Base-by-base conservation (phyloP, 2,888 invertebrate species). In the Schrankia costaestrigalis region DNA sequence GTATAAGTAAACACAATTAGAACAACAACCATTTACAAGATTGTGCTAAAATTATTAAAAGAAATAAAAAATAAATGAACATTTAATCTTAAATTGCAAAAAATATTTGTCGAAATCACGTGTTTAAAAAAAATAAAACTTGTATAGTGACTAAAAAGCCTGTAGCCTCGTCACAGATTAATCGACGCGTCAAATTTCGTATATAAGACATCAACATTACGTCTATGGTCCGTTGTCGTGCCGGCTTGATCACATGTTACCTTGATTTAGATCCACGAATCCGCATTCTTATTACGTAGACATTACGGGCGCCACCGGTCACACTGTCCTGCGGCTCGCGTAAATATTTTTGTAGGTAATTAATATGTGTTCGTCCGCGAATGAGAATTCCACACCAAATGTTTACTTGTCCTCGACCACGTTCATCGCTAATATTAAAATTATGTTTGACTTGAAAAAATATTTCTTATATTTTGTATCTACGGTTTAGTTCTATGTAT, bases 291-390 rank as follows among this genome's bases (percentile, higher is more conserved):
- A 72, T 65, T 71, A 73, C 71, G 73, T 76, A 69, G 68, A 62
- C 64, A 69, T 67, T 66, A 69, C 71, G 73, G 76, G 75, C 80
- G 81, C 81, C 80, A 73, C 63, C 60, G 67, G 63, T 63, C 67
- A 49, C 57, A 67, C 61, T 57, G 58, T 67, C 67, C 59, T 55
- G 62, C 59, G 61, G 66, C 63, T 63, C 65, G 68, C 72, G 78
- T 77, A 75, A 83, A 84, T 82, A 82, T 85, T 82, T 83, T 78
- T 67, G 71, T 78, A 79, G 76, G 77, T 81, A 84, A 83, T 81
- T 81, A 81, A 83, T 78, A 63, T 70, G 31, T 46, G 71, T 63
- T 63, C 61, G 64, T 64, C 67, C 51, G 61, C 54, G 51, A 63
- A 63, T 57, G 54, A 68, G 60, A 67, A 75, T 74, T 71, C 73